These are phyloP conservation scores for Pangasianodon gigas DNA, from an alignment of 2,113 vertebrate species.

Conservation along the genomic window DNA sequence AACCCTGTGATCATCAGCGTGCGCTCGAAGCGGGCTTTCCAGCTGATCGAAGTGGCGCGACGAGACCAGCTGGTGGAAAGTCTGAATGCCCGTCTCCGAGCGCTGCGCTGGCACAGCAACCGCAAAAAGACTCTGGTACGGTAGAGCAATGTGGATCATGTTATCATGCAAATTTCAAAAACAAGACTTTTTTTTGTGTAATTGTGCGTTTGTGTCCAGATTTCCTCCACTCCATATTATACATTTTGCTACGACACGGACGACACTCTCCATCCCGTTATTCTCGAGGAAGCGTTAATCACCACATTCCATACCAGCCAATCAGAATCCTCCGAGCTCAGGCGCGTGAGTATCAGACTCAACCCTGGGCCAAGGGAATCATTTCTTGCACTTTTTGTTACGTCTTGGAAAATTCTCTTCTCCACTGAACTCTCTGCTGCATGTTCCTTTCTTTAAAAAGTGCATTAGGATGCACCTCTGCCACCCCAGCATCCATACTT, in stretches of 20 bases:
- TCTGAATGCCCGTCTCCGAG: conserved; percentile 74
- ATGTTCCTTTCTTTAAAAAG: not conserved
- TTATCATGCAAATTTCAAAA: not conserved
- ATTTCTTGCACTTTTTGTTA: not conserved
- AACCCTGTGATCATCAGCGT: conserved; percentile 90
- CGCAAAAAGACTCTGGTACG: conserved; percentile 63
- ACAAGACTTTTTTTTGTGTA: not conserved
- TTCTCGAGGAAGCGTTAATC: conserved; percentile 80
- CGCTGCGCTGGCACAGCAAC: conserved; percentile 67
- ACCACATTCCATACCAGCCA: conserved; percentile 75
- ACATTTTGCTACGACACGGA: conserved; percentile 76
- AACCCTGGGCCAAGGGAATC: not conserved
- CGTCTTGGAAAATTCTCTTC: too few relatives aligned
- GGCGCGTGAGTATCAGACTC: conserved; percentile 68
- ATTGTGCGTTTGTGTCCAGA: conserved; percentile 52
- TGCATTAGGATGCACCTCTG: not conserved
- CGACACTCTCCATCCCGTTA: conserved; percentile 68
- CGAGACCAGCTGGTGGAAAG: conserved; percentile 82
- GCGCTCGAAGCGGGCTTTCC: conserved; percentile 88
- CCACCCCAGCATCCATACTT: not conserved
- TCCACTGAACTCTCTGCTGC: not conserved
- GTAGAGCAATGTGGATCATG: not conserved
- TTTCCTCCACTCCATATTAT: conserved; percentile 69
- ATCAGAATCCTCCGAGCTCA: conserved; percentile 64
- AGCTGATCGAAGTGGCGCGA: conserved; percentile 89